Evolutionary conservation across 2,113 vertebrate genomes (phyloP), one percentile per base, ranked within the genome.

Genomic region (Paramisgurnus dabryanus): DNA sequence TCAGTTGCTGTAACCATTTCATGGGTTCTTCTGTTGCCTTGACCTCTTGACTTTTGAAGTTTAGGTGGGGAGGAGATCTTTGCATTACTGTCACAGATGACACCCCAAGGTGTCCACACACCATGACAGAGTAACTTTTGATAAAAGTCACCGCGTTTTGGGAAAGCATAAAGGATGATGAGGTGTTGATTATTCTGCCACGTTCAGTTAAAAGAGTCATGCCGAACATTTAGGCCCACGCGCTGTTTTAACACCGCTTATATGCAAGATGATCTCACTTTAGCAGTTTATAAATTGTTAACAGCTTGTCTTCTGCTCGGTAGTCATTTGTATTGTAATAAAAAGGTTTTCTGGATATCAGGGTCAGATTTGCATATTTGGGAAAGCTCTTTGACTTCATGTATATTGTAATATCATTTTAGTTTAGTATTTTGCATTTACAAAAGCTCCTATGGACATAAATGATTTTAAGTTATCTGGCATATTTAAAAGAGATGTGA

Each of bases 21-120:
- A 87, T 92, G 85, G 82, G 81, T 87, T 89, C 93, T 94, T 91
- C 91, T 94, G 88, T 93, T 90, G 79, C 89, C 82, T 83, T 80
- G 83, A 87, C 87, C 85, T 67, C 84, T 83, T 82, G 89, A 89
- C 89, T 90, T 86, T 83, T 85, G 81, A 90, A 84, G 76, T 84
- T 82, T 82, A 71, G 80, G 79, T 67, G 64, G 40, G 78, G 86
- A 82, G 80, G 82, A 43, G 74, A 41, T 66, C 63, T 53, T 65
- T 43, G 13, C 53, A 55, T 66, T 22, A 6, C 9, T 66, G 50
- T 18, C 2, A 49, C 47, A 57, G 43, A 5, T 49, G 34, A 40
- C 67, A 79, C 80, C 55, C 12, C 80, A 8, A 18, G 47, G 74
- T 66, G 75, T 50, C 17, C 61, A 64, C 22, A 64, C 27, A 39